A percentile compares a stretch with the other conserved stretches of the same genome.
Conservation (phyloP, 37 sponge, comb jelly and placozoan species). For the Chondrosia reniformis region DNA sequence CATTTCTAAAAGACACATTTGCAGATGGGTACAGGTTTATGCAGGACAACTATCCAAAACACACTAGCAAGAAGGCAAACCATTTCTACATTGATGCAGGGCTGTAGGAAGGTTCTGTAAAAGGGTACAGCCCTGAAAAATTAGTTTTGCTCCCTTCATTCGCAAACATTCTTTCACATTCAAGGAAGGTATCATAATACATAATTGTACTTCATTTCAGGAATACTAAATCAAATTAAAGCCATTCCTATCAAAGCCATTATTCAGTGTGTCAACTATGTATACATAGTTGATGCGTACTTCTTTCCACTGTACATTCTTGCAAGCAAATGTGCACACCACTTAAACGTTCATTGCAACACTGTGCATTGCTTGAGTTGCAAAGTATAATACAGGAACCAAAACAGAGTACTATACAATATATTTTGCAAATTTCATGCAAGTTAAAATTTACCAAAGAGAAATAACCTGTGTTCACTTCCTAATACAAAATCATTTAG, state of each 20-base stretch:
- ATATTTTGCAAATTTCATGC: constrained; percentile 1
- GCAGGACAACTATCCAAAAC: no score
- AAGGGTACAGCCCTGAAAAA: background rate
- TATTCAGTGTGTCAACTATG: background rate
- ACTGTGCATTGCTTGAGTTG: background rate
- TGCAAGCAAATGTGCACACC: constrained; percentile 1
- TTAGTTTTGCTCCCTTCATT: background rate
- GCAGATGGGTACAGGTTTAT: no score
- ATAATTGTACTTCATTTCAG: constrained; percentile 1
- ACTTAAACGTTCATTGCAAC: background rate
- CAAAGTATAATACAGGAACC: background rate
- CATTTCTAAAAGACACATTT: no score
- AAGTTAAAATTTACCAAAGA: constrained; percentile 36
- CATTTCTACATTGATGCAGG: background rate
- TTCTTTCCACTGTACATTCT: background rate
- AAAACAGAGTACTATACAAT: background rate
- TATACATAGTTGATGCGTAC: background rate
- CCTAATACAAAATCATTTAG: constrained; percentile 42
- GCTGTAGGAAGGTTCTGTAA: background rate
- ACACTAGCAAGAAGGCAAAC: no score
- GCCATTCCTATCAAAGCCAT: background rate
- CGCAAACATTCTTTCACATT: constrained; percentile 2
- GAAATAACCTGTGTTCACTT: constrained; percentile 15
- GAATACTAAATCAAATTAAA: no score
- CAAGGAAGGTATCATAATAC: background rate